Conservation (phyloP, 2,113 vertebrate species). For the Naja naja region DNA sequence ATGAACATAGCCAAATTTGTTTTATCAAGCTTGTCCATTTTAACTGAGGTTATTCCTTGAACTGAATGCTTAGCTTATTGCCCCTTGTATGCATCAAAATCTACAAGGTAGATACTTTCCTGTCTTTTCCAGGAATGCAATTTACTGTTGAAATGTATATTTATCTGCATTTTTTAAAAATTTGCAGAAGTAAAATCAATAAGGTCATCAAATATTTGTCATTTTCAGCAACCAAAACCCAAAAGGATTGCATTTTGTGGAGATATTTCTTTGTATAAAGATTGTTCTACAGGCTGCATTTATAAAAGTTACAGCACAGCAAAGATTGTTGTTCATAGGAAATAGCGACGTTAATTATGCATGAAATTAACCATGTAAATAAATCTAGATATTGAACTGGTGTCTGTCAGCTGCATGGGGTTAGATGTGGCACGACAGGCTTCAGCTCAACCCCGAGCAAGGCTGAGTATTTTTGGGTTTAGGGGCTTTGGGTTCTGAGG, state of each 20-base stretch:
- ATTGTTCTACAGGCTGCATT: not conserved
- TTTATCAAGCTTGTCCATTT: not conserved
- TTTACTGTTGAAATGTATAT: not conserved
- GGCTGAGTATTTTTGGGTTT: not conserved
- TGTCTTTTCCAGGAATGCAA: not conserved
- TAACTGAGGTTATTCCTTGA: not conserved
- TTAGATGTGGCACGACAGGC: not conserved
- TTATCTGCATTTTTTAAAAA: not conserved
- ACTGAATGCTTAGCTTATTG: not conserved
- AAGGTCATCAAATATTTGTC: not conserved
- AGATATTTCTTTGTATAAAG: not conserved
- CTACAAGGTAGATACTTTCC: not conserved
- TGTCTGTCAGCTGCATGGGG: not conserved
- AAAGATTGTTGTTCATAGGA: not conserved
- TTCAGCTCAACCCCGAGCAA: not conserved
- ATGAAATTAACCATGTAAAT: not conserved
- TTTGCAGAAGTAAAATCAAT: not conserved
- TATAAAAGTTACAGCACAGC: not conserved
- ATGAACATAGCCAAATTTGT: not conserved
- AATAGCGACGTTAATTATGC: not conserved
- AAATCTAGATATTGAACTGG: not conserved
- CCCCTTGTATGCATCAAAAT: not conserved
- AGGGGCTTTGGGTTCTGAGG: not conserved
- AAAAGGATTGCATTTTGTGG: not conserved
- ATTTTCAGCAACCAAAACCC: not conserved